These are phyloP conservation scores for Junonia oenone DNA, from an alignment of 2,888 invertebrate genomes.

Conservation along the genomic window DNA sequence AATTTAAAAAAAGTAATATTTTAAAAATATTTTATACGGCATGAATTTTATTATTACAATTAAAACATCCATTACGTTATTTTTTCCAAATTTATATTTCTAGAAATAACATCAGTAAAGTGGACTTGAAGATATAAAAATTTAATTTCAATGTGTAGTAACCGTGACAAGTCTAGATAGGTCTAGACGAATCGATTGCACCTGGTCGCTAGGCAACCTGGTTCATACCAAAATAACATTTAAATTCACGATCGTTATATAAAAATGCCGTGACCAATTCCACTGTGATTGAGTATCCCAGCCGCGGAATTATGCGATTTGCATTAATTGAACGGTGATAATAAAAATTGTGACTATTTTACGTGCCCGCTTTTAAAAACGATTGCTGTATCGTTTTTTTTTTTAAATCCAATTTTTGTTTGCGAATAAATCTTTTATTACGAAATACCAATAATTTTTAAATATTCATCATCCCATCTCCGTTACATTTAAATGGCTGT, in stretches of 20 bases:
- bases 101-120: too few relatives aligned
- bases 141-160: neutral
- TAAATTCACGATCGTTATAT: conserved; percentile 11
- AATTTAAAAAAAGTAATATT: too few relatives aligned
- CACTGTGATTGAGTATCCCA: neutral
- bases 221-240: conserved; percentile 20
- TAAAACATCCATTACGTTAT: too few relatives aligned
- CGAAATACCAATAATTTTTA: neutral
- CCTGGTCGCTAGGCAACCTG: conserved; percentile 13
- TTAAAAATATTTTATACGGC: too few relatives aligned
- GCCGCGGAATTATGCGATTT: neutral
- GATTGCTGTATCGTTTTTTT: too few relatives aligned
- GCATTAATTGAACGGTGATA: neutral
- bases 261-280: conserved; percentile 3
- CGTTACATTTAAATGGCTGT: neutral
- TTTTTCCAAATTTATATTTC: too few relatives aligned
- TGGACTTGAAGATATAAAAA: too few relatives aligned
- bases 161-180: neutral
- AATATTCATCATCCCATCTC: neutral
- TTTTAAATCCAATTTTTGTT: too few relatives aligned
- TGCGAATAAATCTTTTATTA: too few relatives aligned
- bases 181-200: conserved; percentile 20
- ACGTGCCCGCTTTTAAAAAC: too few relatives aligned
- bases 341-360: too few relatives aligned
- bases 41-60: too few relatives aligned